Percentiles rank a stretch among this genome's conserved stretches.
Evolutionary conservation across 1,140 invertebrate genomes (phyloP).

Genomic region (Nymphalis io): DNA sequence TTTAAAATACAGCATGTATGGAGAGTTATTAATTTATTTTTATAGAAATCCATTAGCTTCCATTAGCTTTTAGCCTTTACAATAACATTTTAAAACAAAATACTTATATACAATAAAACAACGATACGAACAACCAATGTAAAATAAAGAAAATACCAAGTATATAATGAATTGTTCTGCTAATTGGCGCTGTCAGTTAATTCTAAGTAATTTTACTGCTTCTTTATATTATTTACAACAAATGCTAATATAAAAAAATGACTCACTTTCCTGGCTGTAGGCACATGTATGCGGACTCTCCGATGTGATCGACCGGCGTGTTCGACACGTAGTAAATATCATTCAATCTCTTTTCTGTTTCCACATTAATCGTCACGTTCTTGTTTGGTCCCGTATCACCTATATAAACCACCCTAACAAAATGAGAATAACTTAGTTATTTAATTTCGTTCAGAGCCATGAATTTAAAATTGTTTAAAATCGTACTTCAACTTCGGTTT

Average conservation of each 20-base stretch:
- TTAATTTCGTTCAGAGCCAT: constrained; percentile 5
- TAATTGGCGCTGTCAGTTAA: no score
- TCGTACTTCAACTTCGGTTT: constrained; percentile 73
- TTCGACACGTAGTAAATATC: constrained; percentile 72
- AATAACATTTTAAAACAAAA: no score
- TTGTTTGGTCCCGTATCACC: constrained; percentile 66
- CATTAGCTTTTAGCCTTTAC: no score
- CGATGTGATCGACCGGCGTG: constrained; percentile 62
- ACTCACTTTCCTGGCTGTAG: constrained; percentile 65
- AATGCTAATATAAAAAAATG: background rate
- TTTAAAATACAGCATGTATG: no score
- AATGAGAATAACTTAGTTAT: background rate
- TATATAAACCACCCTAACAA: constrained; percentile 62
- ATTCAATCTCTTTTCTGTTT: constrained; percentile 60
- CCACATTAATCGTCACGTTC: constrained; percentile 66
- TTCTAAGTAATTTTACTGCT: background rate
- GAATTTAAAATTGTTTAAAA: constrained; percentile 14
- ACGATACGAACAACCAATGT: no score
- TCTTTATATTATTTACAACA: background rate
- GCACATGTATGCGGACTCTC: constrained; percentile 70
- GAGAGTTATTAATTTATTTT: no score
- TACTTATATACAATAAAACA: no score
- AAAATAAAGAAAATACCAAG: no score
- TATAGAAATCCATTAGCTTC: no score
- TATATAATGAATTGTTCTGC: no score